phyloP scores from a whole-genome alignment of 2,888 invertebrate genomes.

The Sympetrum striolatum region DNA sequence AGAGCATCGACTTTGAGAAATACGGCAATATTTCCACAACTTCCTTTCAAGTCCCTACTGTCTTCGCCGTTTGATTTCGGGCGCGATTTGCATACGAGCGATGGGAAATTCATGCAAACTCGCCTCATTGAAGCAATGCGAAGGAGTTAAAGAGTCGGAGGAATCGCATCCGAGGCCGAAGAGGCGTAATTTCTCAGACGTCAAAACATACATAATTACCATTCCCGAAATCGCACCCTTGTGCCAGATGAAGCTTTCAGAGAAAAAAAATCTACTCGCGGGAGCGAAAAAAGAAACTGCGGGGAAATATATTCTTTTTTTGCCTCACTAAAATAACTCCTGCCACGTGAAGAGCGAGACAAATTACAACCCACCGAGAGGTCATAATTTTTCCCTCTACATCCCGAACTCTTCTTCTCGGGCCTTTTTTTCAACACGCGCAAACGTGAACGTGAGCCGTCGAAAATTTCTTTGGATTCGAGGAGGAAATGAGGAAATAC shows the following conservation, averaged over 20 bases:
- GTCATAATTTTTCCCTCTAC: background rate
- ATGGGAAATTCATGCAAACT: background rate
- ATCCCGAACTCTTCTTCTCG: background rate
- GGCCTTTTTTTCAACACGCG: background rate
- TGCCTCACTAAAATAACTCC: background rate
- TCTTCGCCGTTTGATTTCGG: background rate
- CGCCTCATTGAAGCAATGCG: background rate
- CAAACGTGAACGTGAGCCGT: background rate
- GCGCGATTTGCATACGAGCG: background rate
- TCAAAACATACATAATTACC: background rate
- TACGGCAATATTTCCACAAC: background rate
- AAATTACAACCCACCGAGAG: background rate
- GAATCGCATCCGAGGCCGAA: background rate
- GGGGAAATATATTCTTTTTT: background rate
- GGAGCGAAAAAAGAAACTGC: background rate
- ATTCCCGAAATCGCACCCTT: background rate
- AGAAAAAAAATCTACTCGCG: background rate
- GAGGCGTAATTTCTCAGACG: background rate
- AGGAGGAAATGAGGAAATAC: no score
- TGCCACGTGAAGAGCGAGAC: background rate
- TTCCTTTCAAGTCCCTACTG: background rate
- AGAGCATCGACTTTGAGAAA: background rate
- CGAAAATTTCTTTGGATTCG: background rate
- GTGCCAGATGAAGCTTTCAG: background rate
- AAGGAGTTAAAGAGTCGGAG: background rate